Evolutionary conservation across 2,888 invertebrate species (phyloP), one percentile per base, ranked within the genome.

Genomic region (Agrotis clavis): DNA sequence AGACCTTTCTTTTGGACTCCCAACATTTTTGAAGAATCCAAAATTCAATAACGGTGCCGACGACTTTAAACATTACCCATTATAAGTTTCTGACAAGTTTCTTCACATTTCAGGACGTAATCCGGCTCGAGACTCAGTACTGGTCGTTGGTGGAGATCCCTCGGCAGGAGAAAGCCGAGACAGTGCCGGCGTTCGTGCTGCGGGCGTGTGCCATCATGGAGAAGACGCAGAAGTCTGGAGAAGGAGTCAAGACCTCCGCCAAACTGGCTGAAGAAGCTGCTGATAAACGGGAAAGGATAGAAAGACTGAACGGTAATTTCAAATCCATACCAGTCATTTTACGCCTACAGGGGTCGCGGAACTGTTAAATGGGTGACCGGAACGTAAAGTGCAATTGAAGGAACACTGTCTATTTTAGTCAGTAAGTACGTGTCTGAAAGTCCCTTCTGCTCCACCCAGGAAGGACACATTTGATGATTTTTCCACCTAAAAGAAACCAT

Each of bases 91-190:
- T 57, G 2, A 67, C 51, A 16, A 51, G 14, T 16, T 21, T 65
- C 50, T 13, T 21, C 53, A 61, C 18, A 59, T 87, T 93, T 14
- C 94, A 98, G 98, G 98, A 99, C 88, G 99, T 99, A 57, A 98
- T 98, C 82, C 98, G 98, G 83, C 96, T 99, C 89, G 99, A 99
- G 96, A 98, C 98, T 11, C 98, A 99, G 91, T 99, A 99, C 95
- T 99, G 99, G 99, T 98, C 98, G 11, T 94, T 99, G 88, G 98
- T 99, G 74, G 99, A 99, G 93, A 98, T 99, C 74, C 99, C 99
- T 51, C 98, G 98, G 79, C 99, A 99, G 92, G 99, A 99, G 92
- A 99, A 99, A 91, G 98, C 98, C 86, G 99, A 99, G 95, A 98
- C 99, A 2, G 98, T 99, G 21, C 98, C 98, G 64, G 98, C 98